Evolutionary conservation across 2,113 vertebrate genomes (phyloP).

Genomic region (Daphoenositta chrysoptera): DNA sequence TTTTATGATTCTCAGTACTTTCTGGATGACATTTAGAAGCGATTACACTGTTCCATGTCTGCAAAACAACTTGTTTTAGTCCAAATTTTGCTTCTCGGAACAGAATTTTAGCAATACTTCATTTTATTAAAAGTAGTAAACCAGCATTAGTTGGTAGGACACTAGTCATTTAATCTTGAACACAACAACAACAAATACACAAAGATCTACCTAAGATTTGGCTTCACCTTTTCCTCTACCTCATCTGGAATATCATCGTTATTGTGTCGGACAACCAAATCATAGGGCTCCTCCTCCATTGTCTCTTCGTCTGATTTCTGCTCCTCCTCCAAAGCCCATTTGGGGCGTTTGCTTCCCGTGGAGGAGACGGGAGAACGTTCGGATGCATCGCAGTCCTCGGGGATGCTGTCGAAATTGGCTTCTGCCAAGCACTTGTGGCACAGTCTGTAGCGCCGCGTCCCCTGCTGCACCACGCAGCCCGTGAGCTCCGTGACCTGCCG

Average conservation of each 20-base stretch:
- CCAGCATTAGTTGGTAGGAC: background rate
- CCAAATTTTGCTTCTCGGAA: background rate
- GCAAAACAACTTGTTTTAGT: background rate
- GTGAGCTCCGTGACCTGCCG: constrained; percentile 87
- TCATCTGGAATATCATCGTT: constrained; percentile 78
- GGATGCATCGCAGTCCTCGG: constrained; percentile 68
- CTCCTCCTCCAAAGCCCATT: constrained; percentile 72
- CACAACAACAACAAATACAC: background rate
- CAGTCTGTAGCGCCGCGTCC: constrained; percentile 88
- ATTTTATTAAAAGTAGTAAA: background rate
- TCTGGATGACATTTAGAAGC: background rate
- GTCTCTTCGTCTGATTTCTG: constrained; percentile 86
- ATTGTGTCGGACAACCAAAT: constrained; percentile 89
- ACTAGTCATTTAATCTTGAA: background rate
- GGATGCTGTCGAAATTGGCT: constrained; percentile 78
- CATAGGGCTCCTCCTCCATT: constrained; percentile 83
- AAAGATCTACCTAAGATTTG: constrained; percentile 69
- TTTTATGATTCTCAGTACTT: background rate
- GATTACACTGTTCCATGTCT: background rate
- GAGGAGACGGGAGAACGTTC: constrained; percentile 61
- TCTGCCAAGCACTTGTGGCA: constrained; percentile 87
- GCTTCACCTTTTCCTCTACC: constrained; percentile 73
- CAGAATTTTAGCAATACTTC: background rate
- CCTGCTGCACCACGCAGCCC: constrained; percentile 90
- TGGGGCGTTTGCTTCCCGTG: constrained; percentile 65